Evolutionary conservation across 2,888 invertebrate genomes (phyloP), one percentile per base, ranked within the genome.

Genomic region (Tridacna crocea): DNA sequence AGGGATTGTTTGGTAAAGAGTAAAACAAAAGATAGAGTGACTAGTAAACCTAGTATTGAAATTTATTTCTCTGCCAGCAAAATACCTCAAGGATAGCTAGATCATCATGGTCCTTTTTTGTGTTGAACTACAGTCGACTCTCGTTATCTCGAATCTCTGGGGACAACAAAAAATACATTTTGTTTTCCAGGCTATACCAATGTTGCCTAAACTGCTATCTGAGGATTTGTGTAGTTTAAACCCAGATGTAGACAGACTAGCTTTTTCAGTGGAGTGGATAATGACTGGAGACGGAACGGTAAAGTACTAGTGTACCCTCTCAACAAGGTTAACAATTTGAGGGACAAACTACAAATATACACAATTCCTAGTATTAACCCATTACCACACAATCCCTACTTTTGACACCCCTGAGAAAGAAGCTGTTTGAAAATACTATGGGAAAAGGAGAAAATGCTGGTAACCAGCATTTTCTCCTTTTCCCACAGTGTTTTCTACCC

Each of bases 211-310:
- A 88, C 96, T 97, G 72, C 95, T 99, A n/a, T 98, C 98, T 94
- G 95, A 96, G 85, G 89, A 95, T 78, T 87, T 95, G 63, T 95
- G 95, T 89, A 95, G 95, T 89, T 90, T 95, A 75, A 95, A 95
- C 84, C 94, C 95, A 19, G 94, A 94, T 79, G 93, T 93, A 17
- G 95, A 95, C 77, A 88, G 95, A n/a, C 91, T 98, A 47, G 96
- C 98, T 0, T 98, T 99, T 94, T 98, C 98, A 0, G 97, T 99
- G 0, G 96, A 99, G 89, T 98, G 98, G 97, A 97, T 97, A 93
- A 96, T 99, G 93, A 96, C 96, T 58, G 95, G 96, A 58, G 95
- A 96, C 77, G 98, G 96, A 0, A 95, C 96, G 89, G 93, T 94
- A 83, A 55, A 15, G 19, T 55, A 19, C 19, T 55, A 19, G 36